phyloP scores from a whole-genome alignment of 2,113 vertebrate genomes.

The Archilochus colubris region DNA sequence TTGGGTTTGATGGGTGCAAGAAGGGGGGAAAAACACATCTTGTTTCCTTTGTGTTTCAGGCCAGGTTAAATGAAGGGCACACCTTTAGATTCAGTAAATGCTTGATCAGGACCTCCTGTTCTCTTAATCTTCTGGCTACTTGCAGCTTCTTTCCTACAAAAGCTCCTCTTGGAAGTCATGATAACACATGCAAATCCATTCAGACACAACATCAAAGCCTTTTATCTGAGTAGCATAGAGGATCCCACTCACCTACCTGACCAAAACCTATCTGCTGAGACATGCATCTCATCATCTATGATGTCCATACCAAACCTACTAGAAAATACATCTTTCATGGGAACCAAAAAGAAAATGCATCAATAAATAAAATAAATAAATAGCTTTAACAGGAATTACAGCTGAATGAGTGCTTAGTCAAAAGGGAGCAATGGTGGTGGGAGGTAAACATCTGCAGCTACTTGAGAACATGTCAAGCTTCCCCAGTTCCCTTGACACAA shows the following conservation, averaged over 20 bases:
- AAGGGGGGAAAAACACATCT: background rate
- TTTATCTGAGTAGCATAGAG: constrained; percentile 35
- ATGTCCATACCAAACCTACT: background rate
- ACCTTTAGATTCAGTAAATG: background rate
- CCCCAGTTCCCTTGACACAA: background rate
- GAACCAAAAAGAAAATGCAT: background rate
- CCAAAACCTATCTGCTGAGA: constrained; percentile 2
- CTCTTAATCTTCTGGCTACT: background rate
- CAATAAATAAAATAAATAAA: background rate
- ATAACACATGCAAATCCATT: background rate
- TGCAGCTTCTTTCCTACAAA: background rate
- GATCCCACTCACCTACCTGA: background rate
- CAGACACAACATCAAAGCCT: constrained; percentile 1
- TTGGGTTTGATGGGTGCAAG: background rate
- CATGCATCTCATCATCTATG: background rate
- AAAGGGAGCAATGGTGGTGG: background rate
- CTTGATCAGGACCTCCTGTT: background rate
- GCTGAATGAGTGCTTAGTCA: background rate
- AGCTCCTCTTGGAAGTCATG: background rate
- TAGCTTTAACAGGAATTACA: background rate
- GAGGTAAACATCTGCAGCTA: background rate
- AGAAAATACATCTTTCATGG: background rate
- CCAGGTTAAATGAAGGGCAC: background rate
- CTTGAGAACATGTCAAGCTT: background rate
- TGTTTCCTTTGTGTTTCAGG: background rate